Evolutionary conservation across 2,113 vertebrate genomes (phyloP), one percentile per base, ranked within the genome.

Genomic region (Antechinus flavipes): DNA sequence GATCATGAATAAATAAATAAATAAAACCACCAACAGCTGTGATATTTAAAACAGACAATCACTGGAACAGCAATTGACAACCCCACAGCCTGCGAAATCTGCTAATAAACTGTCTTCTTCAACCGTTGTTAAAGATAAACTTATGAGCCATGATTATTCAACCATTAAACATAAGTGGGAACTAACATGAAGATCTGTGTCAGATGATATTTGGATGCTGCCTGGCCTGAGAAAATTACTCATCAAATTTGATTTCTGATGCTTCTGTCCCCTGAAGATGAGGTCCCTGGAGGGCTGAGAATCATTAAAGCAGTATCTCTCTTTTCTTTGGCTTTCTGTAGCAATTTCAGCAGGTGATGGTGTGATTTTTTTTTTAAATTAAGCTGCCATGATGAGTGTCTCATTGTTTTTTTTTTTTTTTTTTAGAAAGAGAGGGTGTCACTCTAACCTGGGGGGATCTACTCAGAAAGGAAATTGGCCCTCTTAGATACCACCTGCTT

Each of bases 21-120:
- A 97, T 89, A 97, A 30, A 95, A 49, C 95, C 96, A 95, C 49
- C 98, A 98, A 97, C 96, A 97, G 95, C 96, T 98, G 97, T 96
- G 97, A 95, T 98, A 98, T 98, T 98, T 98, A 98, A 98, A 98
- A 93, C 91, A 97, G 97, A 98, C 98, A 98, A 98, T 98, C 94
- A 95, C 93, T 95, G 10, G 97, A 98, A 98, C 95, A 95, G 97
- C 96, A 97, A 98, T 97, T 97, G 97, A 98, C 97, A 98, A 95
- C 95, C 94, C 93, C 95, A 93, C 97, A 97, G 96, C 93, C 95
- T 97, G 54, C 52, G 76, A 98, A 98, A 98, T 97, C 97, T 98
- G 97, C 96, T 98, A 98, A 98, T 98, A 97, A 98, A 98, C 84
- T 97, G 96, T 98, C 96, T 98, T 94, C 97, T 97, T 95, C 95